Conservation (phyloP, 2,113 vertebrate species). For the Merops nubicus region DNA sequence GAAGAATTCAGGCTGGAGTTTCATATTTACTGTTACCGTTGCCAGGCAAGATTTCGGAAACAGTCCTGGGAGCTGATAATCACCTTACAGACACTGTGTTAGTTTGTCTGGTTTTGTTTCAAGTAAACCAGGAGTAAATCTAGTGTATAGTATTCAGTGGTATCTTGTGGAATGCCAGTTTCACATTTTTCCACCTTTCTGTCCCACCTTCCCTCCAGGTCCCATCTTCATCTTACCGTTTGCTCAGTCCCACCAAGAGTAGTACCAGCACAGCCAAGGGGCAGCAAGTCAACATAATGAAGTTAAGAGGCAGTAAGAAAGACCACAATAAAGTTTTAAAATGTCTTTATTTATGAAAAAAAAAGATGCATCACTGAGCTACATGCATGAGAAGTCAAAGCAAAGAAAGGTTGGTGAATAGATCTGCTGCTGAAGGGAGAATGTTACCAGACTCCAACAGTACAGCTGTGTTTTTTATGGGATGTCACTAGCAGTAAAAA, state of each 20-base stretch:
- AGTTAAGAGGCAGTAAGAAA: neutral
- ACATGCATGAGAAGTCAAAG: neutral
- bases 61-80: neutral
- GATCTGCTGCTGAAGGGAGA: neutral
- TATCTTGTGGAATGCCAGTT: neutral
- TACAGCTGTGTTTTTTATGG: neutral
- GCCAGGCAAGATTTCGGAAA: neutral
- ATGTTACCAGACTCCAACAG: neutral
- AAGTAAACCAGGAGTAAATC: neutral
- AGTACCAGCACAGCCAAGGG: neutral
- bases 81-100: neutral
- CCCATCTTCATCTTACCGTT: neutral
- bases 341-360: neutral
- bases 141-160: neutral
- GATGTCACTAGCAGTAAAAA: neutral
- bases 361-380: neutral
- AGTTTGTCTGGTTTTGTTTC: neutral
- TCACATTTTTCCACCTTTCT: neutral
- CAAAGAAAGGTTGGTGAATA: neutral
- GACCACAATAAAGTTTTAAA: neutral
- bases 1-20: neutral
- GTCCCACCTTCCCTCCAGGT: neutral
- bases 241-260: neutral
- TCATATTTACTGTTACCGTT: neutral
- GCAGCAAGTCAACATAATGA: neutral